Evolutionary conservation across 2,113 vertebrate genomes (phyloP), one percentile per base, ranked within the genome.

Genomic region (Corvus cornix): DNA sequence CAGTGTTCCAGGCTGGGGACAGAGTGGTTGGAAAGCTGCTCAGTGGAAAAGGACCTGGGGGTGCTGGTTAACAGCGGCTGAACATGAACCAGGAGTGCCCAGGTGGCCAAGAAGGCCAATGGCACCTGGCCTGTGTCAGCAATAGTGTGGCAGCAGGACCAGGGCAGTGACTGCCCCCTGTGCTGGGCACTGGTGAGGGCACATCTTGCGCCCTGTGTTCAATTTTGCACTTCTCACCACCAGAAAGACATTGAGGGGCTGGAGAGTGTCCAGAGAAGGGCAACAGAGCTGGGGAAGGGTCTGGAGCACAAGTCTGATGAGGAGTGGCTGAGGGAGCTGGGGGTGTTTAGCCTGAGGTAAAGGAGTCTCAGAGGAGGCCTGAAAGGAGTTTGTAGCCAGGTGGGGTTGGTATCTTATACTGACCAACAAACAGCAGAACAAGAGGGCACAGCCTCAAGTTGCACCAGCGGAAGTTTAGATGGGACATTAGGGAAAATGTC

Each of bases 1-100:
- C 17, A 55, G 30, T 1, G 1, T 7, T 35, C 7, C 43, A 51
- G 31, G 5, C 43, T 58, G 5, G 31, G 51, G 35, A 6, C 2
- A 58, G 41, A 43, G 60, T 28, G 10, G 5, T 20, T 37, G 60
- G 17, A 16, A 58, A 66, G 1, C 37, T 66, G 10, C 3, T 13
- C 60, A n/a, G 31, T 5, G 5, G 31, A 7, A 52, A 89, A 59
- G 13, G 16, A 15, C 46, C 19, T 21, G 23, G 3, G 1, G 1
- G 3, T 59, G 37, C 3, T 67, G 52, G 8, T 48, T 0, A 0
- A 3, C 17, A 68, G 27, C 0, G 1, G 8, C 22, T 74, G 39
- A 30, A n/a, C 20, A 7, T 1, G 46, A 53, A 3, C 16, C 44
- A 82, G 28, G 10, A 0, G 23, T 67, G 60, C 39, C 53, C 77